Evolutionary conservation across 2,113 vertebrate genomes (phyloP).

Genomic region (Chloropsis cyanopogon): DNA sequence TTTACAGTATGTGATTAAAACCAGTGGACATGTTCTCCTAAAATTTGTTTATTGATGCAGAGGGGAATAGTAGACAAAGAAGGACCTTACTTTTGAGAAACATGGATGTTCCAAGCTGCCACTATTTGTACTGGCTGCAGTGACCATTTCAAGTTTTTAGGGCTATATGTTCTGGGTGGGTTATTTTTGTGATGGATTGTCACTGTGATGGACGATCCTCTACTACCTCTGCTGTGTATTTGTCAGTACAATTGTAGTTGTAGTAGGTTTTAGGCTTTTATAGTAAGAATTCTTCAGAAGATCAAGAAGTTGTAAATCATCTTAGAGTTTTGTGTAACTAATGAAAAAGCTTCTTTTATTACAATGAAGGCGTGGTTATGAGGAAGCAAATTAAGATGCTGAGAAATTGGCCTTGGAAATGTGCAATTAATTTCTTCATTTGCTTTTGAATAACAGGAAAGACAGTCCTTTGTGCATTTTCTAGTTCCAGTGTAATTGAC

Average conservation of each 20-base stretch:
- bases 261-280: neutral
- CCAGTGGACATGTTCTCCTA: neutral
- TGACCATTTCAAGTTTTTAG: slow-evolving; percentile 3
- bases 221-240: neutral
- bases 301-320: neutral
- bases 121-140: neutral
- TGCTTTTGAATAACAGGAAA: neutral
- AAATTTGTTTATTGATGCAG: slow-evolving; percentile 1
- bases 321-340: neutral
- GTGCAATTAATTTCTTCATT: neutral
- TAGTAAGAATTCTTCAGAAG: neutral
- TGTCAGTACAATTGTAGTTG: neutral
- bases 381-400: neutral
- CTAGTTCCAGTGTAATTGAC: neutral
- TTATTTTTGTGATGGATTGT: slow-evolving; percentile 48
- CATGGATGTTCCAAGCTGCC: neutral
- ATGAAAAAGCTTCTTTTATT: neutral
- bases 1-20: slow-evolving; percentile 50
- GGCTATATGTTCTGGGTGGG: slow-evolving; percentile 14
- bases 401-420: neutral
- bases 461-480: neutral
- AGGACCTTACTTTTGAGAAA: neutral
- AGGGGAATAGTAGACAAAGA: neutral
- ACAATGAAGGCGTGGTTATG: neutral
- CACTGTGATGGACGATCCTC: slow-evolving; percentile 5